Percentiles rank a stretch among this genome's conserved stretches.
Evolutionary conservation across 1,140 invertebrate genomes (phyloP).

Genomic region (Mya arenaria): DNA sequence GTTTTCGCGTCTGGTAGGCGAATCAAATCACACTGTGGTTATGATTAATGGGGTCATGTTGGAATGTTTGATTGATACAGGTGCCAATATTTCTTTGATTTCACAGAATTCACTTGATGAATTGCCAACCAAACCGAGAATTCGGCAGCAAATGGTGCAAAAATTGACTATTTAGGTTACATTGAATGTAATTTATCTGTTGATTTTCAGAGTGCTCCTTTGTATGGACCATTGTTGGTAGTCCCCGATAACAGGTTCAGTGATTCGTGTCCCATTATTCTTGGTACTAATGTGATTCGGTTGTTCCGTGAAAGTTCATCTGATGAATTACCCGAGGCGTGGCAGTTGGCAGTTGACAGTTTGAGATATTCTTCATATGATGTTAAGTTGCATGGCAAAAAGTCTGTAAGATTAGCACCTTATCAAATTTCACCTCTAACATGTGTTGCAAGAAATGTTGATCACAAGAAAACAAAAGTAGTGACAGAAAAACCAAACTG

Average conservation of each 20-base stretch:
- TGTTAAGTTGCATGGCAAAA: no score
- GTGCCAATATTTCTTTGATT: not conserved
- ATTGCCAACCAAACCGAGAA: not conserved
- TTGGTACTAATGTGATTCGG: not conserved
- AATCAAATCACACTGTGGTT: not conserved
- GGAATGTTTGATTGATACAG: not conserved
- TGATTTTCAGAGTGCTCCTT: not conserved
- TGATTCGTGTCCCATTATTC: not conserved
- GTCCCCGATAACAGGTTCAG: not conserved
- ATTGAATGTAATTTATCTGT: slow-evolving; percentile 8
- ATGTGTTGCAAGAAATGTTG: no score
- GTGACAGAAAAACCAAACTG: not conserved
- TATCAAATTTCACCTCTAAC: no score
- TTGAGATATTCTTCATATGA: no score
- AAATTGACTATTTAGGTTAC: not conserved
- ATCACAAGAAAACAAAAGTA: not conserved
- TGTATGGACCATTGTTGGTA: not conserved
- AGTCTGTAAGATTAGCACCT: no score
- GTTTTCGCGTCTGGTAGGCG: not conserved
- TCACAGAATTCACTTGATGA: not conserved
- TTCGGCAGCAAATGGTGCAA: not conserved
- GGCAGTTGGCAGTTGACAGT: no score
- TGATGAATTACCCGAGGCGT: no score
- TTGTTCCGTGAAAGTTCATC: not conserved
- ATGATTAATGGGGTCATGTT: not conserved